phyloP scores from a whole-genome alignment of 1,140 invertebrate genomes.

The Drosophila kikkawai region DNA sequence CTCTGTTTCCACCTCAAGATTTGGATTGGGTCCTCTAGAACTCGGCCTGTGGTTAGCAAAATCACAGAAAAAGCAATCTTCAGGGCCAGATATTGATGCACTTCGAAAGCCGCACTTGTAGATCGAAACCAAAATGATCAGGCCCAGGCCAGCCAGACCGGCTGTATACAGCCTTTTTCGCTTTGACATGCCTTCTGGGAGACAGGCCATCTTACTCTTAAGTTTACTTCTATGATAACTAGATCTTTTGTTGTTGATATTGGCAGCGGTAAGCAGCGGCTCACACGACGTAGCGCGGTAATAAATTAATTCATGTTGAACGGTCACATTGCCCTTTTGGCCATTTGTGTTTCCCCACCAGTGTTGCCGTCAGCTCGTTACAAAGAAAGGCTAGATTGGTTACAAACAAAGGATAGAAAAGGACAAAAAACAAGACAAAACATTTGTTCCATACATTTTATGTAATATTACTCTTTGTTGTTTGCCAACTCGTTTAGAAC shows the following conservation, averaged over 20 bases:
- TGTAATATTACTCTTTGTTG: too few relatives aligned
- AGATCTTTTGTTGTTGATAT: conserved; percentile 1
- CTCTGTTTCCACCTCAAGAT: conserved; percentile 90
- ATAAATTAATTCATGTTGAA: background rate
- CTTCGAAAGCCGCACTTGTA: conserved; percentile 12
- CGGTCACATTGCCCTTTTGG: background rate
- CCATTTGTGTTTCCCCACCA: background rate
- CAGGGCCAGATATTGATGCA: background rate
- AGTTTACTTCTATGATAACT: conserved; percentile 1
- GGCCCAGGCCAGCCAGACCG: conserved; percentile 27
- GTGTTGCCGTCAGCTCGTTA: too few relatives aligned
- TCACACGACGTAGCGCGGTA: conserved; percentile 2
- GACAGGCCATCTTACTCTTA: background rate
- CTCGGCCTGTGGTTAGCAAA: conserved; percentile 87
- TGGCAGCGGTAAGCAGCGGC: background rate
- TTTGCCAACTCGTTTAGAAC: too few relatives aligned
- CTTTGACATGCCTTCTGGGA: conserved; percentile 5
- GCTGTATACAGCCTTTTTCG: conserved; percentile 17
- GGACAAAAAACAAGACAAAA: too few relatives aligned
- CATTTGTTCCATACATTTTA: too few relatives aligned
- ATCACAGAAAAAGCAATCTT: conserved; percentile 89
- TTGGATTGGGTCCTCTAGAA: conserved; percentile 85
- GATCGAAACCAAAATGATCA: conserved; percentile 11
- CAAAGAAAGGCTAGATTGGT: too few relatives aligned
- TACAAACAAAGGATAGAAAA: too few relatives aligned